Conservation (phyloP, 2,797 vertebrate genomes). For the Sebastes kiyomatsui region DNA sequence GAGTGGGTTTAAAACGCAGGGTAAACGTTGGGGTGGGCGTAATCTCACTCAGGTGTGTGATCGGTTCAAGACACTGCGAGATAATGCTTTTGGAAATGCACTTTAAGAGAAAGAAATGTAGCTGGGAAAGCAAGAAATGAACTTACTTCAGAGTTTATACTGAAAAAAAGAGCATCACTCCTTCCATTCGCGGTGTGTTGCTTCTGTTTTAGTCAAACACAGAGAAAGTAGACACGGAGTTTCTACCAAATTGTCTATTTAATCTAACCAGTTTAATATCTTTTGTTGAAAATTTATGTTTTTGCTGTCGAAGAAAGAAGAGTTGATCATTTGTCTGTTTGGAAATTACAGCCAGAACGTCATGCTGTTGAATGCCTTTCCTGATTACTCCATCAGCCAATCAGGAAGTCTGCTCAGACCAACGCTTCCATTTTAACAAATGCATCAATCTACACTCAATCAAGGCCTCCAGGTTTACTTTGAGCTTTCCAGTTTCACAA, state of each 20-base stretch:
- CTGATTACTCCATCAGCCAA: not conserved
- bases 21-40: not conserved
- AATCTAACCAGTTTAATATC: not conserved
- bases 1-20: constrained; percentile 8
- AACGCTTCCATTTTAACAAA: not conserved
- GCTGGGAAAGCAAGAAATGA: not conserved
- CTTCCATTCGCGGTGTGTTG: not conserved
- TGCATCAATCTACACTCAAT: not conserved
- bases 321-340: not conserved
- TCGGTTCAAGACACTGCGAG: not conserved
- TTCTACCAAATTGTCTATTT: not conserved
- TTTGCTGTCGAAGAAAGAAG: not conserved
- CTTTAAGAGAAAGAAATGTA: not conserved
- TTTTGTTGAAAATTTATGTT: not conserved
- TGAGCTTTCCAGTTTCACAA: not conserved
- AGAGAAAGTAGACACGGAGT: not conserved
- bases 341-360: not conserved
- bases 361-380: not conserved
- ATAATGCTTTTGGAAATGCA: not conserved
- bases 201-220: not conserved
- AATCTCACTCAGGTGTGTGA: constrained; percentile 8
- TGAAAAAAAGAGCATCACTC: not conserved
- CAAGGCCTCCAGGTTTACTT: too few relatives aligned
- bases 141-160: not conserved
- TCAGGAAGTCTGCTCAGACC: not conserved